Conservation (phyloP, 1,140 invertebrate species). For the Druon quercuslanigerum region DNA sequence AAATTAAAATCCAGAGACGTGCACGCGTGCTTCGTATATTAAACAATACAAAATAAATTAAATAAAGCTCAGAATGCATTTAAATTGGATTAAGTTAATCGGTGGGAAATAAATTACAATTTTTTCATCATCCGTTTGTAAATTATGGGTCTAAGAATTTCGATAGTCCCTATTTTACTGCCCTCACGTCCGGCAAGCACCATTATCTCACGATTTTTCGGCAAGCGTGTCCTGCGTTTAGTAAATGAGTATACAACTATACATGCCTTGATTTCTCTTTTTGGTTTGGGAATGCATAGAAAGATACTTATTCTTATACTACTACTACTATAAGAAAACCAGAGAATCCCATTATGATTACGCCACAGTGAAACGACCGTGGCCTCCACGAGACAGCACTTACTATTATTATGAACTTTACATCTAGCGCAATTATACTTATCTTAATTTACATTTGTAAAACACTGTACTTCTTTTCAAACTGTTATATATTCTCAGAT, state of each 20-base stretch:
- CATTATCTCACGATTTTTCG: too few relatives aligned
- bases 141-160: too few relatives aligned
- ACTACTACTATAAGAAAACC: not conserved
- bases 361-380: conserved; percentile 20
- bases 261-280: not conserved
- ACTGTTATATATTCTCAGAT: not conserved
- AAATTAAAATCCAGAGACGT: too few relatives aligned
- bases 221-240: not conserved
- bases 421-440: conserved; percentile 18
- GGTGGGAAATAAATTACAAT: too few relatives aligned
- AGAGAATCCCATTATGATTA: conserved; percentile 8
- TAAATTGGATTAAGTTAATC: too few relatives aligned
- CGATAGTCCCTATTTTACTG: too few relatives aligned
- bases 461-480: conserved; percentile 12
- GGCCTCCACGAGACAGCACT: conserved; percentile 10
- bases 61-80: too few relatives aligned
- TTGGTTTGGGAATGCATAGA: not conserved
- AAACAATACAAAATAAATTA: too few relatives aligned
- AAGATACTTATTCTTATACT: not conserved
- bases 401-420: conserved; percentile 21
- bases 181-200: too few relatives aligned
- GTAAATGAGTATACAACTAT: not conserved
- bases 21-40: too few relatives aligned
- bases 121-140: too few relatives aligned
- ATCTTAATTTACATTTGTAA: conserved; percentile 19